Evolutionary conservation across 2,797 vertebrate genomes (phyloP), one percentile per base, ranked within the genome.

Genomic region (Lacerta bilineata): DNA sequence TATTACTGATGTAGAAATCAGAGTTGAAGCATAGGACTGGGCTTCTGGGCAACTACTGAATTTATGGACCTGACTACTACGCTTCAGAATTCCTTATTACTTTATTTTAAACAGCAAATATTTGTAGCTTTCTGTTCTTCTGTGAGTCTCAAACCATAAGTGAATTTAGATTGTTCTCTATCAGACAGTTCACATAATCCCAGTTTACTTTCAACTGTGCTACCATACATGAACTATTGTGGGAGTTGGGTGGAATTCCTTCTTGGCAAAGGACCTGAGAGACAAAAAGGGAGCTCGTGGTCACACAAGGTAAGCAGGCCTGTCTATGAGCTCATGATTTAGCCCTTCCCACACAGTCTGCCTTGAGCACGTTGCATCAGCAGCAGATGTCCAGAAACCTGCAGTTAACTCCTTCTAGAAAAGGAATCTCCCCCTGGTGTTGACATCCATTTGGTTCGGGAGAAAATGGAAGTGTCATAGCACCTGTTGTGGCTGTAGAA

Each of bases 301-400:
- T 79, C 75, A 84, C 46, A 17, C 15, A 55, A 2, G 46, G 20
- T 79, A 72, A 59, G 27, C 29, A 27, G 29, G 18, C 36, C 36
- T 55, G 43, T 39, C n/a, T 71, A 13, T 71, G 39, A 64, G 39
- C 46, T 64, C 20, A 25, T 39, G 13, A 43, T 69, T 3, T 20
- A 50, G 6, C 13, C 13, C 66, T 84, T 83, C 75, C 68, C 83
- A 64, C 76, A 80, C 76, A 89, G 23, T 85, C 39, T 85, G 87
- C 10, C n/a, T 80, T 76, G 39, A 27, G 20, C 71, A 76, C 9
- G 11, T n/a, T 78, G 39, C 27, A 77, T 68, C 61, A 66, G 39
- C 59, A 68, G 50, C 68, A 61, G 39, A n/a, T n/a, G 23, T 36
- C 64, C 36, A 79, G n/a, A 23, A 39, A 27, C n/a, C 43, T 80